Evolutionary conservation across 2,888 invertebrate species (phyloP).

Genomic region (Drosophila tanythrix): DNA sequence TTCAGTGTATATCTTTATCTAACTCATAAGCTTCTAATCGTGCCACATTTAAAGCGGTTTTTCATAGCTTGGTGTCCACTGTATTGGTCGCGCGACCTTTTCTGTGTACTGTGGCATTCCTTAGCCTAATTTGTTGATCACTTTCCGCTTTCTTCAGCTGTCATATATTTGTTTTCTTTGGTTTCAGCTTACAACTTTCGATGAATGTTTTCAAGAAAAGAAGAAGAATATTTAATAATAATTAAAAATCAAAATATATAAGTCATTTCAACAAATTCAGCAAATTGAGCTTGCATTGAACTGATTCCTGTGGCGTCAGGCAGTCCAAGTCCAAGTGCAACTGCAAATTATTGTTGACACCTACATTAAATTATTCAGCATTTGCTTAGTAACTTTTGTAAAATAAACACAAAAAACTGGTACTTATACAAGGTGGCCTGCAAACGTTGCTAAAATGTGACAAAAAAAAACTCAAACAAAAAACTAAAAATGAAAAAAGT

Average conservation of each 20-base stretch:
- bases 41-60: neutral
- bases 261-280: slow-evolving; percentile 42
- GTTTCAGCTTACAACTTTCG: slow-evolving; percentile 42
- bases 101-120: slow-evolving; percentile 34
- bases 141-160: slow-evolving; percentile 50
- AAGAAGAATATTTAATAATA: neutral
- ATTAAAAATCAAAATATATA: slow-evolving; percentile 17
- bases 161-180: slow-evolving; percentile 20
- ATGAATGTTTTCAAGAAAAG: slow-evolving; percentile 36
- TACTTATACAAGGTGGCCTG: slow-evolving; percentile 51
- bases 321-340: slow-evolving; percentile 64
- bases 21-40: neutral
- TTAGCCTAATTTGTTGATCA: slow-evolving; percentile 44
- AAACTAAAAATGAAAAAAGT: slow-evolving; percentile 49
- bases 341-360: slow-evolving; percentile 56
- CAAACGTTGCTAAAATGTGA: slow-evolving; percentile 71
- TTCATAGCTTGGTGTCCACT: slow-evolving; percentile 39
- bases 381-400: slow-evolving; percentile 25
- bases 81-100: slow-evolving; percentile 47
- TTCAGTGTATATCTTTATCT: neutral
- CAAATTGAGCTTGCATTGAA: slow-evolving; percentile 46
- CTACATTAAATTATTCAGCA: slow-evolving; percentile 54
- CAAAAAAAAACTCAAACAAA: slow-evolving; percentile 39
- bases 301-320: slow-evolving; percentile 63
- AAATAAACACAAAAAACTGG: slow-evolving; percentile 4